Base-by-base conservation (phyloP, 2,888 invertebrate genomes). In the Amphimallon solstitiale region DNA sequence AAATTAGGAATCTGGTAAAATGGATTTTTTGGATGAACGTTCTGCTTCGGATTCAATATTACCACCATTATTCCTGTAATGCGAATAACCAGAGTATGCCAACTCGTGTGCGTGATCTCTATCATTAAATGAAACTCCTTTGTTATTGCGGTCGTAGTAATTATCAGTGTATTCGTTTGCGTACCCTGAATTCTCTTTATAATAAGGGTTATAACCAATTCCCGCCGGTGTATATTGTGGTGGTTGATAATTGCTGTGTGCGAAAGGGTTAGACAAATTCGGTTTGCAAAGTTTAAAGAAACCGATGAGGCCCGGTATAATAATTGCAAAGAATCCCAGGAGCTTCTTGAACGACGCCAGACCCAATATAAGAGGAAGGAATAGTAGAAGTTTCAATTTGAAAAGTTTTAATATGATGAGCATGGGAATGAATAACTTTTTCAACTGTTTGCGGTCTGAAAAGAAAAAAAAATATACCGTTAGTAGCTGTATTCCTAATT, bases 231-330 rank as follows among this genome's bases (percentile, higher is more conserved):
- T 88, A 77, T 92, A 92, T 73, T 92, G 89, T 0, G 91, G 90
- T 0, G 87, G 87, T 49, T 79, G 79, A 70, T 77, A 77, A 73
- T 82, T 83, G 66, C 75, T 79, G 62, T 80, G 79, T 0, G 85
- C 84, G 70, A 82, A 83, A 0, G 86, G 86, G 1, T 88, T 88
- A 2, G 86, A 86, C 9, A 88, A 77, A 73, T 88, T 85, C 0
- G 92, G 92, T 74, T 91, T 92, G 85, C 92, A 94, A 73, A 94
- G 85, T 78, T 93, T 93, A 81, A 93, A 92, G 84, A 92, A 94
- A 29, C 92, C 94, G 75, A 94, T 93, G 0, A 93, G 83, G 70
- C 93, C 92, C 62, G 94, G 94, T 68, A 94, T 84, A 38, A 93
- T 86, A 29, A 94, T 88, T 9, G 93, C 93, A 77, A 92, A 85